Evolutionary conservation across 1,140 invertebrate genomes (phyloP), one percentile per base, ranked within the genome.

Genomic region (Anastatus disparis): DNA sequence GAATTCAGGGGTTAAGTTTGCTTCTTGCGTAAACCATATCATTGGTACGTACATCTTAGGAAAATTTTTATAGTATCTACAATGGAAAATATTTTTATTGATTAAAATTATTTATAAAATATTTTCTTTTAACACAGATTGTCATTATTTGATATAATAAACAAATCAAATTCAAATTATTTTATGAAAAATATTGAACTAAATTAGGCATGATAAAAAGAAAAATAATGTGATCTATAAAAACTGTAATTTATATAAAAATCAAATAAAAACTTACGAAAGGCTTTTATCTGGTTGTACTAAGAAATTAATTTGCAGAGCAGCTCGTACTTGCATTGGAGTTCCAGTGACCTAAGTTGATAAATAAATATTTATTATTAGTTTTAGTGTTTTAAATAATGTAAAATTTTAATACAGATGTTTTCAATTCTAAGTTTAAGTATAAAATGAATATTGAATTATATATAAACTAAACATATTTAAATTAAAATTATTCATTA

Each of bases 1-100:
- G 70, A 90, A 87, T n/a, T 89, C 80, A 26, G 87, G 74, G n/a
- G 88, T 89, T 20, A 92, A 82, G 50, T 81, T 71, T 22, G 90
- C 89, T 71, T 88, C 87, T 82, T 94, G 92, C 12, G 87, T 83
- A 82, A 94, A 94, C 92, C 92, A 93, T 72, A 94, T 83, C 85
- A 91, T 89, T 13, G 93, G 93, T 70, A 92, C 83, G 81, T 89
- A 89, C 0, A 86, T 87, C 67, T 83, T 85, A 6, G 78, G 86
- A n/a, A 91, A 73, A 64, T 87, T 81, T 58, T 87, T 80, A 62
- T 89, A 88, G 15, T 90, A 80, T 3, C 90, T 90, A 79, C 58
- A 84, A 86, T 64, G 12, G 65, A 55, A 71, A 67, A 66, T 35
- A 22, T 46, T 22, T 20, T 44, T 15, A 58, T 40, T 31, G 15